Conservation (phyloP, 2,113 vertebrate genomes). For the Dunckerocampus dactyliophorus region DNA sequence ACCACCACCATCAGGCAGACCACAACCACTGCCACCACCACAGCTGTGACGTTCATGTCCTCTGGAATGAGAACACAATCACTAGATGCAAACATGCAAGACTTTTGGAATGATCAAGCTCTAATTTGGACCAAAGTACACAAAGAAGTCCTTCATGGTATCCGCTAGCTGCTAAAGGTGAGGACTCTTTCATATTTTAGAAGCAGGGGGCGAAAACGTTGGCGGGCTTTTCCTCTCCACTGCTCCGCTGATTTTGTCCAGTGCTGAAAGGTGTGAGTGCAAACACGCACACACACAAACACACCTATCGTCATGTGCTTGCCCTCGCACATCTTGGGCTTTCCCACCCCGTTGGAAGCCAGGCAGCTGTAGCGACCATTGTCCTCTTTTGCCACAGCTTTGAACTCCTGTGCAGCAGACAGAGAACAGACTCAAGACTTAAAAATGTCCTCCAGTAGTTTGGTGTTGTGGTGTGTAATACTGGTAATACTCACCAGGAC, state of each 20-base stretch:
- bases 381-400: slow-evolving; percentile 59
- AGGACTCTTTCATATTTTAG: slow-evolving; percentile 8
- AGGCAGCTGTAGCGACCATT: slow-evolving; percentile 59
- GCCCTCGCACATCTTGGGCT: slow-evolving; percentile 50
- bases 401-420: slow-evolving; percentile 55
- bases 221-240: slow-evolving; percentile 35
- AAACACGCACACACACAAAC: slow-evolving; percentile 19
- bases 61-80: slow-evolving; percentile 65
- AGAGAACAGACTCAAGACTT: not conserved
- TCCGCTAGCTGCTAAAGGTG: not conserved
- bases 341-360: slow-evolving; percentile 57
- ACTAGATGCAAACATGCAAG: not conserved
- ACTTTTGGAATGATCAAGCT: too few species aligned
- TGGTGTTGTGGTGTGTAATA: not conserved
- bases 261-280: slow-evolving; percentile 37
- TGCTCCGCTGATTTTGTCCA: slow-evolving; percentile 38
- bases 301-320: slow-evolving; percentile 65
- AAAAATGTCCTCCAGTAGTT: slow-evolving; percentile 3
- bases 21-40: slow-evolving; percentile 75
- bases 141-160: not conserved
- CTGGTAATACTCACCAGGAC: slow-evolving; percentile 75
- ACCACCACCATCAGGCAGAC: slow-evolving; percentile 72
- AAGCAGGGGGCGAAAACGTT: slow-evolving; percentile 8
- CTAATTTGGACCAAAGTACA: not conserved
- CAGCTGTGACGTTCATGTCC: slow-evolving; percentile 80